Evolutionary conservation across 2,888 invertebrate genomes (phyloP).

Genomic region (Drosophila borealis): DNA sequence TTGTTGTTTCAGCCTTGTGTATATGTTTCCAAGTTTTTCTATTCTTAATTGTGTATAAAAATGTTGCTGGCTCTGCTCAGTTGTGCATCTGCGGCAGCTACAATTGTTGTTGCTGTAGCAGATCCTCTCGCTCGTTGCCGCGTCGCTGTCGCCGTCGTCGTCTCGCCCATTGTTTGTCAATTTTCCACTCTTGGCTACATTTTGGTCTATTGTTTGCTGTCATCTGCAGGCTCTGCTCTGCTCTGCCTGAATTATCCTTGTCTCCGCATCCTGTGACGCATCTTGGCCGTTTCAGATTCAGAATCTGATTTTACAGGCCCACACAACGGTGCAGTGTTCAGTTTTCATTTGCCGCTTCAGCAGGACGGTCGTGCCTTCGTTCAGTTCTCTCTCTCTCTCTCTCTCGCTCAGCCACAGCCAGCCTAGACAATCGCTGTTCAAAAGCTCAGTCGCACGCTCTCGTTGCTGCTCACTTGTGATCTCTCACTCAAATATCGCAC

Average conservation of each 20-base stretch:
- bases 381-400: neutral
- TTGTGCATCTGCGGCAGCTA: constrained; percentile 65
- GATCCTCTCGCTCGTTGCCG: constrained; percentile 44
- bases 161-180: constrained; percentile 67
- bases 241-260: constrained; percentile 32
- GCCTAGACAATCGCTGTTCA: neutral
- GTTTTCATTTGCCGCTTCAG: constrained; percentile 58
- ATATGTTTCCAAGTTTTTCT: constrained; percentile 66
- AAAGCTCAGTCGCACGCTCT: constrained; percentile 5
- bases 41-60: constrained; percentile 49
- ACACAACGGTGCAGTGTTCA: constrained; percentile 35
- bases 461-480: neutral
- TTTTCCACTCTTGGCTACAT: constrained; percentile 70
- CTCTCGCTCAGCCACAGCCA: neutral
- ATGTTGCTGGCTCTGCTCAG: constrained; percentile 21
- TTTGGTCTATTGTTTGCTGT: constrained; percentile 71
- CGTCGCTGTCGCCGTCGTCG: constrained; percentile 19
- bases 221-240: constrained; percentile 59
- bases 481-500: neutral
- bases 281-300: constrained; percentile 34
- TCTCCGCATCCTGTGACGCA: constrained; percentile 32
- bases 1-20: constrained; percentile 57
- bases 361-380: constrained; percentile 56
- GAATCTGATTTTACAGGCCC: constrained; percentile 30
- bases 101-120: constrained; percentile 46